Evolutionary conservation across 2,113 vertebrate genomes (phyloP).

Genomic region (Callospermophilus lateralis): DNA sequence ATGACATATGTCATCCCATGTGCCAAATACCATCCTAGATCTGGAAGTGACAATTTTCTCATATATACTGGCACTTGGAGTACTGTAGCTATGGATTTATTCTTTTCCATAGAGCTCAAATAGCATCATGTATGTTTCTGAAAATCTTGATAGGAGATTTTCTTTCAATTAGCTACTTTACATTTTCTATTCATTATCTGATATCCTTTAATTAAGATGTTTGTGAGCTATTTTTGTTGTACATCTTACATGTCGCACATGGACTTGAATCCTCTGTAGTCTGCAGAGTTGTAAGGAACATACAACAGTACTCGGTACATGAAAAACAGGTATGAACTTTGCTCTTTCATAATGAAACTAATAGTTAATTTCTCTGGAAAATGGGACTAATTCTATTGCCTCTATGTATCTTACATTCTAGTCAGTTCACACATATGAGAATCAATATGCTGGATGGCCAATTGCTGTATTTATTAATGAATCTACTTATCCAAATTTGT

Average conservation of each 20-base stretch:
- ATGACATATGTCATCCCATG: conserved; percentile 84
- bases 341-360: conserved; percentile 3
- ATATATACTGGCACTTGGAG: conserved; percentile 77
- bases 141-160: conserved; percentile 46
- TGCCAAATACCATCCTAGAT: conserved; percentile 82
- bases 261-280: neutral
- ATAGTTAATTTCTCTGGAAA: conserved; percentile 37
- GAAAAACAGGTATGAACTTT: conserved; percentile 20
- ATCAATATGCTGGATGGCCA: neutral
- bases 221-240: conserved; percentile 13
- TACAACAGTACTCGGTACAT: neutral
- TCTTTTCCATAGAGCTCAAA: conserved; percentile 67
- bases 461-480: conserved; percentile 42
- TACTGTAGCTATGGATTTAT: conserved; percentile 71
- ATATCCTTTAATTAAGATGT: conserved; percentile 38
- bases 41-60: conserved; percentile 84
- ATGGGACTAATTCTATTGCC: neutral
- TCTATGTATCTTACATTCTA: neutral
- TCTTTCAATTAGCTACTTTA: conserved; percentile 71
- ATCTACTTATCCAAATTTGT: conserved; percentile 10
- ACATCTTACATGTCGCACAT: conserved; percentile 10
- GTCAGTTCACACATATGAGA: neutral
- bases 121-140: conserved; percentile 71
- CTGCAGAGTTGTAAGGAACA: conserved; percentile 9
- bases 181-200: conserved; percentile 55